Percentiles rank a stretch among this genome's conserved stretches.
Conservation (phyloP, 2,888 invertebrate genomes). For the Ethmia dodecea region DNA sequence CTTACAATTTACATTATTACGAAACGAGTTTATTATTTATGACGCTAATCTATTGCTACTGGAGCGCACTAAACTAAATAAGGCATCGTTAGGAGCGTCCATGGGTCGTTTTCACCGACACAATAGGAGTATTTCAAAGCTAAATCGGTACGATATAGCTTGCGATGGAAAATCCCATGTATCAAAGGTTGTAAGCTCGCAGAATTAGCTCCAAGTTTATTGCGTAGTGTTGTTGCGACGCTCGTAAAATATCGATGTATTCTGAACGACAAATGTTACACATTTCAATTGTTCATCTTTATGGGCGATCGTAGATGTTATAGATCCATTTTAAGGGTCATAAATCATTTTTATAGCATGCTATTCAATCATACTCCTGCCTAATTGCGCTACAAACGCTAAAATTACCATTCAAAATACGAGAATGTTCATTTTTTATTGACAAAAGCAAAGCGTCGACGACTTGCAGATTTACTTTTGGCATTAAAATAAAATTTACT, state of each 20-base stretch:
- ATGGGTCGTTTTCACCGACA: neutral
- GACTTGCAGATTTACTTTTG: too few species aligned
- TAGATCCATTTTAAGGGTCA: too few species aligned
- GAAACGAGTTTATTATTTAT: neutral
- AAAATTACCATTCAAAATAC: too few species aligned
- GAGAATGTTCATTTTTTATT: too few species aligned
- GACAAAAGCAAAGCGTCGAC: too few species aligned
- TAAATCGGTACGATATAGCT: conserved; percentile 3
- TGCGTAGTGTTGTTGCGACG: conserved; percentile 12
- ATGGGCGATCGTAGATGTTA: too few species aligned
- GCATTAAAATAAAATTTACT: too few species aligned
- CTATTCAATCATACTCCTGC: too few species aligned
- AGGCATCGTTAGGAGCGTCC: conserved; percentile 3
- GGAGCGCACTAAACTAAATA: conserved; percentile 1
- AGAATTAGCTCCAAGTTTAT: conserved; percentile 22
- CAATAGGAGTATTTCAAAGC: conserved; percentile 10
- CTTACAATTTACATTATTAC: neutral
- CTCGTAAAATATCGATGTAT: conserved; percentile 17
- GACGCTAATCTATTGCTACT: neutral
- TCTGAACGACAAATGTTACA: conserved; percentile 12
- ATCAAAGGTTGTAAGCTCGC: conserved; percentile 16
- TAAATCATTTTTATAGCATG: too few species aligned
- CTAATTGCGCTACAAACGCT: too few species aligned
- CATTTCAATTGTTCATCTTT: conserved; percentile 8
- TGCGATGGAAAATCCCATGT: conserved; percentile 6